Percentiles rank a stretch among this genome's conserved stretches.
Evolutionary conservation across 2,888 invertebrate species (phyloP).

Genomic region (Microctonus hyperodae): DNA sequence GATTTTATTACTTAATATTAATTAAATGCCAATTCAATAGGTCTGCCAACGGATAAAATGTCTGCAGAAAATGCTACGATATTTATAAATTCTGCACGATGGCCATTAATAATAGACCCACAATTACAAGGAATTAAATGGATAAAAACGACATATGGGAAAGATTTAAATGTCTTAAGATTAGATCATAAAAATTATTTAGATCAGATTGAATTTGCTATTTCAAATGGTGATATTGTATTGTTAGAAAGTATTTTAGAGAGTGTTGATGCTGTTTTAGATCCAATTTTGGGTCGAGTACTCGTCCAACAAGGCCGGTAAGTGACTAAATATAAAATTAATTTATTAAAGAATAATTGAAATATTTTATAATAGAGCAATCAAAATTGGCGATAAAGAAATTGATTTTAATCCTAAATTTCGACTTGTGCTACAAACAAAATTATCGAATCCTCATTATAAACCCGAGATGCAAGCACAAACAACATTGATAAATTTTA

Average conservation of each 20-base stretch:
- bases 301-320: slow-evolving; percentile 85
- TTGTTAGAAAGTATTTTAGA: slow-evolving; percentile 92
- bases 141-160: slow-evolving; percentile 89
- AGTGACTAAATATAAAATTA: slow-evolving; percentile 34
- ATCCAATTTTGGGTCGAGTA: slow-evolving; percentile 86
- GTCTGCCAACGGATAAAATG: slow-evolving; percentile 90
- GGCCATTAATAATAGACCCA: slow-evolving; percentile 96
- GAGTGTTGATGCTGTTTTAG: slow-evolving; percentile 87
- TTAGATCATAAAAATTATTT: slow-evolving; percentile 84
- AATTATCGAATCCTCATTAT: slow-evolving; percentile 94
- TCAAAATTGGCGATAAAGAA: slow-evolving; percentile 91
- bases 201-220: slow-evolving; percentile 80
- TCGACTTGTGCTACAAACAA: slow-evolving; percentile 87
- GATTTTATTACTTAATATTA: not conserved
- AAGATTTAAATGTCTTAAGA: slow-evolving; percentile 75
- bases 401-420: slow-evolving; percentile 87
- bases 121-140: slow-evolving; percentile 93
- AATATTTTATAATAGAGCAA: slow-evolving; percentile 61
- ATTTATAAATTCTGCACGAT: slow-evolving; percentile 85
- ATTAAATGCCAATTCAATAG: slow-evolving; percentile 37
- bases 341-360: not conserved
- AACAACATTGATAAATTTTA: slow-evolving; percentile 94
- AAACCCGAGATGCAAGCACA: slow-evolving; percentile 98
- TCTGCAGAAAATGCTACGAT: slow-evolving; percentile 95
- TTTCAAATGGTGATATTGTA: slow-evolving; percentile 77